Evolutionary conservation across 1,140 invertebrate species (phyloP), one percentile per base, ranked within the genome.

Genomic region (Drosophila erecta): DNA sequence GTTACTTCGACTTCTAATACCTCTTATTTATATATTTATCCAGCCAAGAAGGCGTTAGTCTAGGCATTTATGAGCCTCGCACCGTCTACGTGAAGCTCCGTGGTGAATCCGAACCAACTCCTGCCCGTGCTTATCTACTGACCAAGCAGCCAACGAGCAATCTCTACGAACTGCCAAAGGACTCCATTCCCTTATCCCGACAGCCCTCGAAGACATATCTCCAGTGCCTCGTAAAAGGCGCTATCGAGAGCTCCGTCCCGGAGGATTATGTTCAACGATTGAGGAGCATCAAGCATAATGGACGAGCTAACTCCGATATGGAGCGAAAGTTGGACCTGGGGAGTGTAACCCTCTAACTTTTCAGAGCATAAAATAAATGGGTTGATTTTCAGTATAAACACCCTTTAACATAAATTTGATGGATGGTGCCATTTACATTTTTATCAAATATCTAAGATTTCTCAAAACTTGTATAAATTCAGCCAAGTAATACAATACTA

Each of bases 171-270:
- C 37, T 92, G 4, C 62, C 85, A 0, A 14, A 6, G 1, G 43
- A 57, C 1, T 67, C 47, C 4, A 24, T 67, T 53, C 64, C 64
- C 4, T 41, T 55, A 4, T 57, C 55, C 1, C 61, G 90, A 6
- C 76, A 85, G 37, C 91, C 91, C 2, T 92, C 91, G 3, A 81
- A 75, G 30, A 92, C 91, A 0, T 92, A 92, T 66, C 60, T 92
- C 0, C 75, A 89, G 47, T 91, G 90, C 4, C 54, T 92, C 5
- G 75, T 92, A 1, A 79, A 91, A 35, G 91, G 91, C 0, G 91
- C 91, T 24, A 65, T 80, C 5, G 85, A 92, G 58, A 85, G 81
- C 2, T 75, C 60, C 5, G 53, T 92, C 10, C 87, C 87, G 7
- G 58, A 81, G 6, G 11, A 55, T 3, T 92, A 92, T 24, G 55